phyloP scores from a whole-genome alignment of 2,888 invertebrate genomes.

The Hecatera dysodea region DNA sequence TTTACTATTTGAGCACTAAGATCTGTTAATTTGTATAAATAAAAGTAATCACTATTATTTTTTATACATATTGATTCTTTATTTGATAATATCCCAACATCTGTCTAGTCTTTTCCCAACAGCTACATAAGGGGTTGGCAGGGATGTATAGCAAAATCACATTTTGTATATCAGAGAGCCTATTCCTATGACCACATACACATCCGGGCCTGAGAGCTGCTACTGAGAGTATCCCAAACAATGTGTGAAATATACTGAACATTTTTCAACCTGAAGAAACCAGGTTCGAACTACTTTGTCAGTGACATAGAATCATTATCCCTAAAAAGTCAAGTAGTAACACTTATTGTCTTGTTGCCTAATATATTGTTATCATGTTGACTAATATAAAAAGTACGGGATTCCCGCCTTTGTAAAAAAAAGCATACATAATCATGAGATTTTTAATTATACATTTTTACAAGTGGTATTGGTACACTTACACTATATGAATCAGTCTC shows the following conservation, averaged over 20 bases:
- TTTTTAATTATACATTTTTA: slow-evolving; percentile 50
- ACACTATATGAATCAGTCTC: slow-evolving; percentile 61
- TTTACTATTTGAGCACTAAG: slow-evolving; percentile 88
- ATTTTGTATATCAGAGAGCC: neutral
- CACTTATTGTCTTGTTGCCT: too few relatives aligned
- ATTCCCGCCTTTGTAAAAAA: too few relatives aligned
- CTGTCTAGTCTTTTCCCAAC: neutral
- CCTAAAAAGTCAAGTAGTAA: neutral
- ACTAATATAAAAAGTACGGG: neutral
- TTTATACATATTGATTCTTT: slow-evolving; percentile 68
- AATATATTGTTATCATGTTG: too few relatives aligned
- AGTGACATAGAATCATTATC: neutral
- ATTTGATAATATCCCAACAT: neutral
- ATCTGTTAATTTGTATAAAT: slow-evolving; percentile 90
- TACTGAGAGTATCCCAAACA: neutral
- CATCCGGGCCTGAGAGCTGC: neutral
- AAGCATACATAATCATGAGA: neutral
- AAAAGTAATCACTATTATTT: slow-evolving; percentile 84
- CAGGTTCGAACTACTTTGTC: neutral
- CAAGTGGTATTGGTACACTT: slow-evolving; percentile 53
- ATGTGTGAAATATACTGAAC: neutral
- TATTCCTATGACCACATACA: neutral
- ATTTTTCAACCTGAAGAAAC: neutral
- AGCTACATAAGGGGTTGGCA: neutral
- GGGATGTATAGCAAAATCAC: neutral